These are phyloP conservation scores for Eleutherodactylus coqui DNA, from an alignment of 2,797 vertebrate genomes.

Conservation along the genomic window DNA sequence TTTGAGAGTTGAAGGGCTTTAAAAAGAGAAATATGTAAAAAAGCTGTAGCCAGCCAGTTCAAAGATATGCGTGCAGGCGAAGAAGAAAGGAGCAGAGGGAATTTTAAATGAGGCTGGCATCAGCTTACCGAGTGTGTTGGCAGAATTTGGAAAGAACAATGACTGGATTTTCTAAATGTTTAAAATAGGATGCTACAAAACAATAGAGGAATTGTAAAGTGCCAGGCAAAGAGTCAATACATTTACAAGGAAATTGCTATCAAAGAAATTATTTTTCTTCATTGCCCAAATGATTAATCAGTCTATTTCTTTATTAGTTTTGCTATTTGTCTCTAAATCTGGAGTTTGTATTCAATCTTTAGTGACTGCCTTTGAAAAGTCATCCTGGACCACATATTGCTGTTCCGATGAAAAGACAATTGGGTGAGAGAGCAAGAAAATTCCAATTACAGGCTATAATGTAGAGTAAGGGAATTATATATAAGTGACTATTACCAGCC, in stretches of 20 bases:
- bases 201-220: neutral
- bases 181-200: neutral
- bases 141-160: conserved; percentile 33
- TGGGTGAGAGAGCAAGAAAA: neutral
- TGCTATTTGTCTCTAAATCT: neutral
- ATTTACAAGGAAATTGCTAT: neutral
- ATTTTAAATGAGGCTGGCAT: conserved; percentile 38
- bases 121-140: conserved; percentile 21
- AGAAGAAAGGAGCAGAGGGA: conserved; percentile 34
- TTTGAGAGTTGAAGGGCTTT: conserved; percentile 17
- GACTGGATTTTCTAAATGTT: neutral
- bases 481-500: neutral
- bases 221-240: neutral
- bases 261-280: neutral
- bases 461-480: neutral
- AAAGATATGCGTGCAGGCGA: conserved; percentile 28
- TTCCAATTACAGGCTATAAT: too few relatives aligned
- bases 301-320: neutral
- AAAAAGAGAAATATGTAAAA: conserved; percentile 15
- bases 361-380: neutral
- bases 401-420: neutral
- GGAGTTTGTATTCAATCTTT: neutral
- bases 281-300: neutral
- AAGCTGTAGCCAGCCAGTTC: conserved; percentile 25
- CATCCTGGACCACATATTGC: neutral